Evolutionary conservation across 2,888 invertebrate genomes (phyloP), one percentile per base, ranked within the genome.

Genomic region (Physocephala rufipes): DNA sequence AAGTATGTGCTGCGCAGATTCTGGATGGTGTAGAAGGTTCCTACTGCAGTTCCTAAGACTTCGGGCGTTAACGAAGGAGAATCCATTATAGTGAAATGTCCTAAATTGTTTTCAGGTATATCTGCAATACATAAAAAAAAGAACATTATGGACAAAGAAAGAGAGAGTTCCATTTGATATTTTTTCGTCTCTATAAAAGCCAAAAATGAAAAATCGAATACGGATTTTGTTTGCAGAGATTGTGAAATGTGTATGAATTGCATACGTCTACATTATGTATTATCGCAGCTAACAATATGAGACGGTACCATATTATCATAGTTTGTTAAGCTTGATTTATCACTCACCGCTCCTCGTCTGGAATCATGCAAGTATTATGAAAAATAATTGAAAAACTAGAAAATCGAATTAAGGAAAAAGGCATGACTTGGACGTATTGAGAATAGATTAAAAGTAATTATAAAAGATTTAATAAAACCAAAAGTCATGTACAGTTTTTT

Each of bases 11-110:
- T 85, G 66, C 85, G 81, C 64, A 86, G 75, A 72, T 83, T 85
- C 77, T 86, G 86, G 73, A 86, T 82, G 24, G 81, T 85, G 72
- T 85, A 86, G 71, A 82, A 85, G 28, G 85, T 85, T n/a, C 85
- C 86, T 2, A 77, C 75, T 13, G 84, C 79, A 67, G 82, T 84
- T 36, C 84, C 85, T 47, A 86, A 74, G 21, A 84, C 77, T 71
- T 86, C 86, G n/a, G 86, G 86, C 5, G 82, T 83, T 4, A 82
- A 79, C 13, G 83, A 82, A 5, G 86, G 85, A 15, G 84, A 83
- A 47, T 86, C 85, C 80, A 86, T 84, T 53, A 85, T 85, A 13
- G 85, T 84, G 66, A 85, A 85, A 15, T 82, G 79, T 19, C 83
- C 80, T 62, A 81, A 74, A 67, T 79, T 78, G 12, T 80, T 78